phyloP scores from a whole-genome alignment of 2,113 vertebrate genomes.

The Apodemus sylvaticus region DNA sequence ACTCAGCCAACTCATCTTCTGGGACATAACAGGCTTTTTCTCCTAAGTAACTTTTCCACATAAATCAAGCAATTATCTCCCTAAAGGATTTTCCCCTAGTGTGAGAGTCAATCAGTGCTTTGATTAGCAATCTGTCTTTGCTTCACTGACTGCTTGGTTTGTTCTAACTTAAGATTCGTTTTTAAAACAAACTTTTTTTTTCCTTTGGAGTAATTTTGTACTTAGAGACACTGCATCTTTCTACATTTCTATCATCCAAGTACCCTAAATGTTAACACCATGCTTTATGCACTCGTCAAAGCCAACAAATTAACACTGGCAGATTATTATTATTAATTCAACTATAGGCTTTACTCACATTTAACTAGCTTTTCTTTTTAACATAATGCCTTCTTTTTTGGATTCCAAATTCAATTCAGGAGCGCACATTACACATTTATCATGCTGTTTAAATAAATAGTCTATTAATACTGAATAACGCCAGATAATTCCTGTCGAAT shows the following conservation, averaged over 20 bases:
- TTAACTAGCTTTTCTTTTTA: not conserved
- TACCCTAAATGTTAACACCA: not conserved
- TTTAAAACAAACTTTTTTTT: constrained; percentile 45
- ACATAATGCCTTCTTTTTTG: not conserved
- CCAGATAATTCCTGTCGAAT: constrained; percentile 16
- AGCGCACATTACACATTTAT: not conserved
- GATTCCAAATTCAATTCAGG: constrained; percentile 31
- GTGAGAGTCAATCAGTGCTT: constrained; percentile 40
- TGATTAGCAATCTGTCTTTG: constrained; percentile 65
- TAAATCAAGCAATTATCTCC: constrained; percentile 58
- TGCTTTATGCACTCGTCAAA: constrained; percentile 19
- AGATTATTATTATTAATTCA: constrained; percentile 12
- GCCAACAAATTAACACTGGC: constrained; percentile 26
- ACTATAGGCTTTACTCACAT: constrained; percentile 1
- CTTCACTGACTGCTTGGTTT: constrained; percentile 26
- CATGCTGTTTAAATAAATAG: constrained; percentile 34
- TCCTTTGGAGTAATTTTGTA: constrained; percentile 15
- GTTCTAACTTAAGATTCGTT: constrained; percentile 45
- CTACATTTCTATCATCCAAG: not conserved
- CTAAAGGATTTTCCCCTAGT: constrained; percentile 1
- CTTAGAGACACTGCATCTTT: constrained; percentile 14
- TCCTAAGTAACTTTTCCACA: constrained; percentile 55
- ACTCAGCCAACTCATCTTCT: constrained; percentile 52
- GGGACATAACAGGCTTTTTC: constrained; percentile 38
- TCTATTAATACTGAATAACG: not conserved